Percentiles rank a stretch among this genome's conserved stretches.
phyloP scores from a whole-genome alignment of 1,140 invertebrate genomes.

The Trypoxylus dichotomus region DNA sequence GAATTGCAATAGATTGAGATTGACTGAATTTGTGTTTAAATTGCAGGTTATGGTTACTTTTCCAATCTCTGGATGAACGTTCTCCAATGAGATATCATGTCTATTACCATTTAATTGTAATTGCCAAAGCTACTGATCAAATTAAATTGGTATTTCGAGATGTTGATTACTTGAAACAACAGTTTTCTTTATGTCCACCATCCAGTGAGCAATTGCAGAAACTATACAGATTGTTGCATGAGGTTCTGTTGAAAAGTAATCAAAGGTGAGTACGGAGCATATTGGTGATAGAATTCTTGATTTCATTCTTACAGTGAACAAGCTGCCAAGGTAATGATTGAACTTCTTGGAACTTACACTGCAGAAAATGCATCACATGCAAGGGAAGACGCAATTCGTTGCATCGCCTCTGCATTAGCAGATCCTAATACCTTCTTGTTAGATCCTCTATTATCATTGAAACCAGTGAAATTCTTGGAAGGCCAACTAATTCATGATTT shows the following conservation, averaged over 20 bases:
- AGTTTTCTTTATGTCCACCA: constrained; percentile 80
- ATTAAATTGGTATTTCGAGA: constrained; percentile 79
- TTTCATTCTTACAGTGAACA: constrained; percentile 67
- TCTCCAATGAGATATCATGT: constrained; percentile 88
- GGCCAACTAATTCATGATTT: constrained; percentile 94
- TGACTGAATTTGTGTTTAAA: constrained; percentile 18
- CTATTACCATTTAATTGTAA: constrained; percentile 86
- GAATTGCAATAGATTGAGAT: background rate
- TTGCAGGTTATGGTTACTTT: constrained; percentile 78
- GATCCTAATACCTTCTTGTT: constrained; percentile 94
- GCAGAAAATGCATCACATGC: constrained; percentile 96
- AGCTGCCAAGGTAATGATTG: constrained; percentile 95
- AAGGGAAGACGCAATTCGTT: constrained; percentile 93
- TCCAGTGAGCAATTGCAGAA: constrained; percentile 92
- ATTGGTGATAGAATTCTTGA: background rate
- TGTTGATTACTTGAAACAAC: constrained; percentile 79
- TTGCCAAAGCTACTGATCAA: constrained; percentile 84
- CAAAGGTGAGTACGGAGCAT: constrained; percentile 57
- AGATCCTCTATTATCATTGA: constrained; percentile 89
- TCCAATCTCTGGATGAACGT: constrained; percentile 84
- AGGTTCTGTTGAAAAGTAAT: constrained; percentile 76
- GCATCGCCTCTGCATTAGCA: constrained; percentile 91
- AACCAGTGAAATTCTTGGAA: constrained; percentile 95
- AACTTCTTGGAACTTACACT: constrained; percentile 92
- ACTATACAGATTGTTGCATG: constrained; percentile 84